These are phyloP conservation scores for Drosophila obscura DNA, from an alignment of 1,140 invertebrate species.

Conservation along the genomic window DNA sequence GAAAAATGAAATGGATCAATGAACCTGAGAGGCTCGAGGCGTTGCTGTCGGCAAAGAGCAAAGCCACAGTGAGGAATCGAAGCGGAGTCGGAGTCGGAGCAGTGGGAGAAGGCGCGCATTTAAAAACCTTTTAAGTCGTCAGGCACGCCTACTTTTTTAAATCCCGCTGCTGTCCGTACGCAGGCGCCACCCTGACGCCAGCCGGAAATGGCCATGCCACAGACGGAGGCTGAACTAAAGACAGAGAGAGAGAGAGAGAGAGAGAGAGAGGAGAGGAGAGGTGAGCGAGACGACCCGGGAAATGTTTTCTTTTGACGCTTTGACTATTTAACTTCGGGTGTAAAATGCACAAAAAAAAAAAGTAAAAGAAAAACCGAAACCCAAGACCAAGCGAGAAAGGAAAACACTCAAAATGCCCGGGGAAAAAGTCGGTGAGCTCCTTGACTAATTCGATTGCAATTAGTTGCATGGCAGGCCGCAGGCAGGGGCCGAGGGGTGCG, in stretches of 20 bases:
- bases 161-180: conserved; percentile 36
- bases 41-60: conserved; percentile 73
- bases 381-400: too few relatives aligned
- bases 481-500: conserved; percentile 14
- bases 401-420: conserved; percentile 7
- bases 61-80: conserved; percentile 31
- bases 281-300: too few relatives aligned
- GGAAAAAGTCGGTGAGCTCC: conserved; percentile 70
- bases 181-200: conserved; percentile 80
- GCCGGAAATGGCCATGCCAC: conserved; percentile 55
- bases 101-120: conserved; percentile 58
- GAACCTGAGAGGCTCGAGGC: conserved; percentile 68
- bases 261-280: neutral
- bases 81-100: conserved; percentile 27
- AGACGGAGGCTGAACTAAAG: conserved; percentile 13
- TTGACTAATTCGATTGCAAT: conserved; percentile 82
- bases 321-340: conserved; percentile 26
- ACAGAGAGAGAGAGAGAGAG: neutral
- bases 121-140: conserved; percentile 83
- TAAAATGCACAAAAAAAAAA: conserved; percentile 27
- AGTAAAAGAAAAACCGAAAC: conserved; percentile 9
- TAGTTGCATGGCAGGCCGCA: conserved; percentile 53
- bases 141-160: conserved; percentile 77
- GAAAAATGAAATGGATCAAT: conserved; percentile 62
- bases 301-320: conserved; percentile 45